Percentiles rank a stretch among this genome's conserved stretches.
phyloP scores from a whole-genome alignment of 2,797 vertebrate genomes.

The Thripadectes ignobilis region DNA sequence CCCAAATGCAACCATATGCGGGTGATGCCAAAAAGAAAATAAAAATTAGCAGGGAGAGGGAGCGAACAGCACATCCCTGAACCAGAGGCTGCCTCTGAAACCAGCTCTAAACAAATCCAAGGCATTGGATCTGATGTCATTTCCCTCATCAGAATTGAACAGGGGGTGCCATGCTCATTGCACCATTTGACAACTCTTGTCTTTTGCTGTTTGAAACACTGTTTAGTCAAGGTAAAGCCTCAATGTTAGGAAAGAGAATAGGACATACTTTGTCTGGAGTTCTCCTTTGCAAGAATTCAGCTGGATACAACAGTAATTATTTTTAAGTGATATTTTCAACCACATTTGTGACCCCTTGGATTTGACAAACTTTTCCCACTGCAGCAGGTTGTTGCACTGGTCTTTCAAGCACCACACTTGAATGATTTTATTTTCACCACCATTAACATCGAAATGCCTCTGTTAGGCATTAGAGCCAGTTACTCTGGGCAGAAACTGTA shows the following conservation, averaged over 20 bases:
- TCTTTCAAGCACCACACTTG: not conserved
- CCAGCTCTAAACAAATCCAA: not conserved
- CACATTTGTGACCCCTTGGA: not conserved
- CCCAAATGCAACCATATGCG: not conserved
- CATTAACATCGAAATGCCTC: not conserved
- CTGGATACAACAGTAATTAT: not conserved
- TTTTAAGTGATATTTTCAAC: not conserved
- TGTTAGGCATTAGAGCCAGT: not conserved
- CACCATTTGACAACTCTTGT: not conserved
- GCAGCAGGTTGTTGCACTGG: not conserved
- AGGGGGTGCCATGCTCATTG: fast-evolving
- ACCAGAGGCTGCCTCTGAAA: not conserved
- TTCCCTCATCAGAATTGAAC: not conserved
- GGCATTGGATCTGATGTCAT: not conserved
- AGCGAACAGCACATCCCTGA: not conserved
- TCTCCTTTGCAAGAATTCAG: not conserved
- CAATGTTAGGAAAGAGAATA: not conserved
- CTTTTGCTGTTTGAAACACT: not conserved
- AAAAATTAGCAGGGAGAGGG: not conserved
- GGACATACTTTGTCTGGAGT: not conserved
- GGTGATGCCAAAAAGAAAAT: no score
- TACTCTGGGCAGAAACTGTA: not conserved
- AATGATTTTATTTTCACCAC: slow-evolving; percentile 15
- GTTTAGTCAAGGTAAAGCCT: not conserved
- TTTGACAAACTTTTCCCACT: not conserved